These are phyloP conservation scores for Heterodera carotae DNA, from an alignment of 1,140 invertebrate species.

Conservation along the genomic window DNA sequence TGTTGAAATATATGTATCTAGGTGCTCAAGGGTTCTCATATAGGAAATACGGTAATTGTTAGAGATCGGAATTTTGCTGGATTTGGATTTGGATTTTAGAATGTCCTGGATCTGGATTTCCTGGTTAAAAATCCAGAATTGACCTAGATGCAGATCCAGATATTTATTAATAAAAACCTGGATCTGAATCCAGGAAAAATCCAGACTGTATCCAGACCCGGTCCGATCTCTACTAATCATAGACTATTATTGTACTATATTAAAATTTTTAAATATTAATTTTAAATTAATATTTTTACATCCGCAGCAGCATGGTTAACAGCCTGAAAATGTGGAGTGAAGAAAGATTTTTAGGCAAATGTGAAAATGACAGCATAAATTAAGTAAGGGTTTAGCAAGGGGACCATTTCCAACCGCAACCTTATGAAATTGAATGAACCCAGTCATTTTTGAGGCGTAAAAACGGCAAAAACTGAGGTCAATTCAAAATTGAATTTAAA, in stretches of 20 bases:
- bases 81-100: too few relatives aligned
- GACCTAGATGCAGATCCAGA: too few relatives aligned
- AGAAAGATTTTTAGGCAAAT: background rate
- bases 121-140: background rate
- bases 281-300: background rate
- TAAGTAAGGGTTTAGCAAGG: slow-evolving; percentile 22
- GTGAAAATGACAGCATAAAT: background rate
- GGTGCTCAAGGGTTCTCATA: too few relatives aligned
- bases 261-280: background rate
- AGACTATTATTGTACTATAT: too few relatives aligned
- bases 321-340: slow-evolving; percentile 4
- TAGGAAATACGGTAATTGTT: background rate
- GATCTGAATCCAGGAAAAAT: too few relatives aligned
- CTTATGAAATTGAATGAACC: background rate
- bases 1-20: too few relatives aligned
- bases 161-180: too few relatives aligned
- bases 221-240: too few relatives aligned
- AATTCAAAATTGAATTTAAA: background rate
- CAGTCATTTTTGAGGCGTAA: background rate
- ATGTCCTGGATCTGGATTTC: too few relatives aligned
- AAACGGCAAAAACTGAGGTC: background rate
- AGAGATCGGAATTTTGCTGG: background rate
- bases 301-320: slow-evolving; percentile 18
- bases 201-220: background rate
- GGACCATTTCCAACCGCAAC: slow-evolving; percentile 32